Conservation (phyloP, 2,888 invertebrate species). For the Corythucha ciliata region DNA sequence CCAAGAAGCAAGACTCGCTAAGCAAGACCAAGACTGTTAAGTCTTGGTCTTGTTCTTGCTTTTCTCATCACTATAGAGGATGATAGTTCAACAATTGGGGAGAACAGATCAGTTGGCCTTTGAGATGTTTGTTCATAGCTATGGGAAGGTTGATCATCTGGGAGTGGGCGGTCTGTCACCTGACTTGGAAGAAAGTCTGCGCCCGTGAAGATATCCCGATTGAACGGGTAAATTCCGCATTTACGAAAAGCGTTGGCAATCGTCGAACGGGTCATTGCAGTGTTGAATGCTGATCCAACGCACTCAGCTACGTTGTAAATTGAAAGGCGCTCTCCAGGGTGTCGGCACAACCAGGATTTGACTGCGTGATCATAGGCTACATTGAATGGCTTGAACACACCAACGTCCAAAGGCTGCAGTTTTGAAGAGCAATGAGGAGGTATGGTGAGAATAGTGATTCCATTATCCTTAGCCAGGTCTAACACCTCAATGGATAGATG, state of each 20-base stretch:
- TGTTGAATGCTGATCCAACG: conserved; percentile 24
- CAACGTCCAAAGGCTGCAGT: conserved; percentile 28
- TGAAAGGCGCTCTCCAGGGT: conserved; percentile 35
- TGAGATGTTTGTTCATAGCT: no score
- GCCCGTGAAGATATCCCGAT: conserved; percentile 32
- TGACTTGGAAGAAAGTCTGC: no score
- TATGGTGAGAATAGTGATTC: conserved; percentile 20
- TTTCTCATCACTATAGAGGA: no score
- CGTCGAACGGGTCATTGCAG: conserved; percentile 28
- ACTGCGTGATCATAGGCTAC: conserved; percentile 19
- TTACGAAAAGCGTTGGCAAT: conserved; percentile 34
- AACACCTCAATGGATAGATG: conserved; percentile 21
- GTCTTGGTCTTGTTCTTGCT: no score
- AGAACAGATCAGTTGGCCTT: no score
- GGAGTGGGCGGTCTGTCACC: no score
- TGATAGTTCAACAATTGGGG: no score
- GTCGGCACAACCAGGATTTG: conserved; percentile 30
- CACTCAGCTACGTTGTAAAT: conserved; percentile 36
- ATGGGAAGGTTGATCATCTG: no score
- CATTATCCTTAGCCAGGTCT: conserved; percentile 21
- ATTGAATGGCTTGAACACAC: conserved; percentile 32
- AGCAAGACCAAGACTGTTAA: no score
- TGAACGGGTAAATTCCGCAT: conserved; percentile 33
- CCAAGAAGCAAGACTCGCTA: no score
- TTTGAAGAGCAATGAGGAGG: conserved; percentile 21